Percentiles rank a stretch among this genome's conserved stretches.
These are phyloP conservation scores for Oreamnos americanus DNA, from an alignment of 2,113 vertebrate species.

Conservation along the genomic window DNA sequence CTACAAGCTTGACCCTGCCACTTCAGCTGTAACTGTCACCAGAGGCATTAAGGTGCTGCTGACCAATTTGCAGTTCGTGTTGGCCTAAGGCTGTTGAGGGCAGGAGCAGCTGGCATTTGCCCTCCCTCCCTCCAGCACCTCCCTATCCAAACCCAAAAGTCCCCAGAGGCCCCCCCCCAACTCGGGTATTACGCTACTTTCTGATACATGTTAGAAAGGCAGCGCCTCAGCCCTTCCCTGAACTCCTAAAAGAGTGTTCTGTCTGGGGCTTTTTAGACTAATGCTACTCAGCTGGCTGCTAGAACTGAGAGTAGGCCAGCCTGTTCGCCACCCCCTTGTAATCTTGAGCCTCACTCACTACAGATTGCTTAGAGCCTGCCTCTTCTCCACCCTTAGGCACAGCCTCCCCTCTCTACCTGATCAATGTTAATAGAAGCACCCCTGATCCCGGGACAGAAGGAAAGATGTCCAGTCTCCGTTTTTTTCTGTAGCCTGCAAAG, in stretches of 20 bases:
- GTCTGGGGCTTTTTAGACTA: not conserved
- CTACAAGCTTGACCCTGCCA: conserved; percentile 97
- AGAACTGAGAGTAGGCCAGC: not conserved
- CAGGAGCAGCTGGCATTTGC: not conserved
- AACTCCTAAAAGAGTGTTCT: not conserved
- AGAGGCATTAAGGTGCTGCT: conserved; percentile 96
- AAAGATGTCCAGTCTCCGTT: not conserved
- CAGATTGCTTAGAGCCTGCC: not conserved
- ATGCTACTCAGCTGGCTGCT: not conserved
- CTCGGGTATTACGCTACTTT: not conserved
- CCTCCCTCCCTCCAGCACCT: not conserved
- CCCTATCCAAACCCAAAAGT: not conserved
- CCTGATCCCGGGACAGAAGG: not conserved
- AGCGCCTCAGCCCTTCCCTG: not conserved
- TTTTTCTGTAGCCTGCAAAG: not conserved
- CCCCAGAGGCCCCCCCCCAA: not conserved
- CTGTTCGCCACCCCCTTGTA: not conserved
- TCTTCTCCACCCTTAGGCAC: not conserved
- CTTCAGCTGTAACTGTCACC: conserved; percentile 94
- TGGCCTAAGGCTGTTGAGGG: conserved; percentile 83
- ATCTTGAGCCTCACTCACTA: not conserved
- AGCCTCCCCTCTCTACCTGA: not conserved
- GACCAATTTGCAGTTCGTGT: conserved; percentile 97
- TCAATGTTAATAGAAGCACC: not conserved
- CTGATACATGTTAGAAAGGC: not conserved